Percentiles rank a stretch among this genome's conserved stretches.
Conservation (phyloP, 2,113 vertebrate genomes). For the Rattus norvegicus region DNA sequence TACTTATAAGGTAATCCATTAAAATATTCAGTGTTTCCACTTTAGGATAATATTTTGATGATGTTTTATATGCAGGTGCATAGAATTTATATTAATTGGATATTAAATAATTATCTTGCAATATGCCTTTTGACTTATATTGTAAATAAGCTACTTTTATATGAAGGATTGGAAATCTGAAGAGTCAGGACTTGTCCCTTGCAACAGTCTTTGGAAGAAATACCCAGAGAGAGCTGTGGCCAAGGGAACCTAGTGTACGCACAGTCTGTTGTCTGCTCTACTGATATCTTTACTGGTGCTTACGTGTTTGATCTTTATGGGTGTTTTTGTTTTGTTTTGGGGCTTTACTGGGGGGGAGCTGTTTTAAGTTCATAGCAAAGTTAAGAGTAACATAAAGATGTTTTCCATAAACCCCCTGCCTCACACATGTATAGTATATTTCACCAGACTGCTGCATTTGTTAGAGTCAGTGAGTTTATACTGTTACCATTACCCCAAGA, state of each 20-base stretch:
- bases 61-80: neutral
- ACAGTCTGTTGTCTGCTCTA: neutral
- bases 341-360: neutral
- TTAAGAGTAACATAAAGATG: neutral
- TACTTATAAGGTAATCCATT: neutral
- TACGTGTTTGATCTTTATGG: neutral
- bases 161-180: neutral
- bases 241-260: neutral
- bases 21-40: constrained; percentile 7
- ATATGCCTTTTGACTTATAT: neutral
- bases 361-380: neutral
- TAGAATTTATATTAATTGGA: neutral
- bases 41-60: neutral
- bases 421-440: neutral
- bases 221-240: neutral
- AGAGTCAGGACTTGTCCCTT: neutral
- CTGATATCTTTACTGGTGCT: neutral
- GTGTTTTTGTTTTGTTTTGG: neutral
- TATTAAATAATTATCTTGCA: neutral
- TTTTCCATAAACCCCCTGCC: neutral
- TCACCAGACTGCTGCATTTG: neutral
- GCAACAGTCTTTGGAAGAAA: neutral
- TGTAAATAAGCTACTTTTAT: neutral
- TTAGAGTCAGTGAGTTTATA: too few relatives aligned
- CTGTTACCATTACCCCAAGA: neutral